phyloP scores from a whole-genome alignment of 2,113 vertebrate genomes.

The Vidua chalybeata region DNA sequence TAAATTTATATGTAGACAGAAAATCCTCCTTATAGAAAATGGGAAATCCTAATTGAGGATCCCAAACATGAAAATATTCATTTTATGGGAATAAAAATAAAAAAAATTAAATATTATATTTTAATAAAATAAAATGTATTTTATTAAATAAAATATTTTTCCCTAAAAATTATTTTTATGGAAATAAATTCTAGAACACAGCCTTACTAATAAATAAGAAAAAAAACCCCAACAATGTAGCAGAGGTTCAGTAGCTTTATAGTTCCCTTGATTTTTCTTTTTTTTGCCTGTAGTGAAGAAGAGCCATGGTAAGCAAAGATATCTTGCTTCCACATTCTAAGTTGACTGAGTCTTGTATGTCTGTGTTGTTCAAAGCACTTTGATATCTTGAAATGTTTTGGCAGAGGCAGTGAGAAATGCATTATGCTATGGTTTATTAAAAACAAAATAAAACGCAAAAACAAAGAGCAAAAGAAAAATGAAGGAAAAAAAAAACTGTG shows the following conservation, averaged over 20 bases:
- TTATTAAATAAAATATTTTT: background rate
- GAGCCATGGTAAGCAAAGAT: conserved; percentile 9
- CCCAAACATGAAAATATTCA: background rate
- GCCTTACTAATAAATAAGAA: background rate
- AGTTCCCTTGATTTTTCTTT: background rate
- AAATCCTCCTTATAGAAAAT: background rate
- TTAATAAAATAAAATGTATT: background rate
- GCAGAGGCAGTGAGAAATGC: conserved; percentile 76
- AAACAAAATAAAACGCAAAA: background rate
- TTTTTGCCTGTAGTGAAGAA: conserved; percentile 7
- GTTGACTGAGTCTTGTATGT: conserved; percentile 38
- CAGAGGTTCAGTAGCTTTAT: background rate
- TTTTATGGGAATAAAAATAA: background rate
- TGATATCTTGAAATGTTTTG: conserved; percentile 63
- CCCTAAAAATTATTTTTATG: background rate
- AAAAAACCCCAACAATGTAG: background rate
- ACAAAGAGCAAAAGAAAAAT: conserved; percentile 3
- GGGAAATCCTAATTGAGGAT: background rate
- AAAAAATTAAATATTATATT: background rate
- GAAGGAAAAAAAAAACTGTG: background rate
- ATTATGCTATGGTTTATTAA: conserved; percentile 56
- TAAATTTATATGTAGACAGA: background rate
- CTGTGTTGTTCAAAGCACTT: conserved; percentile 43
- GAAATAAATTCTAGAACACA: conserved; percentile 6
- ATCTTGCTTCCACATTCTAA: background rate